Evolutionary conservation across 2,113 vertebrate species (phyloP), one percentile per base, ranked within the genome.

Genomic region (Pyxicephalus adspersus): DNA sequence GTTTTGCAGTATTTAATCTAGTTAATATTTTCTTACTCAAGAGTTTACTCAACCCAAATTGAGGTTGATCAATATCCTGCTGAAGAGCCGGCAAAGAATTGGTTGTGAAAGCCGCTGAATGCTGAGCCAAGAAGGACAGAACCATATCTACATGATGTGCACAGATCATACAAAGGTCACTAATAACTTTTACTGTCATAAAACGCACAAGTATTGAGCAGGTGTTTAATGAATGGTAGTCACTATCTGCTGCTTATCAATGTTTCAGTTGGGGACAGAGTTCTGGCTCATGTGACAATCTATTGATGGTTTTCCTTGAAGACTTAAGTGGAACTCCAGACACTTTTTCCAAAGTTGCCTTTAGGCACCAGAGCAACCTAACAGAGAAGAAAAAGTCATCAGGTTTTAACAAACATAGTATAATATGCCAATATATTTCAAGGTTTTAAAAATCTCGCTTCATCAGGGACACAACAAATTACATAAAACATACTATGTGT

Each of bases 1-100:
- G 16, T 45, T 16, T 63, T 16, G 20, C 38, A 63, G 71, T 2
- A 22, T 31, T 23, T 60, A 29, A 74, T 57, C 70, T 71, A 63
- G 77, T 80, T 80, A 80, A 80, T 80, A 71, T 80, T 80, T 80
- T 80, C 77, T 80, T 71, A 45, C 38, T 45, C 38, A 45, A 45
- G 38, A 63, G 38, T 25, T 45, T 58, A 78, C 64, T 38, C 25
- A 52, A 45, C 55, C 29, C 29, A 63, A 63, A 71, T 63, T n/a
- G 8, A 19, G 23, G 71, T 63, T 72, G 78, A 81, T 81, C 78
- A 64, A 72, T 81, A 73, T 51, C 26, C 25, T 73, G 78, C 23
- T 50, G 58, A 63, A 52, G 71, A 34, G 54, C 29, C 38, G 38
- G 9, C 2, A 31, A 8, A 38, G 52, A 45, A 52, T 74, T 52